A percentile compares a stretch with the other conserved stretches of the same genome.
Evolutionary conservation across 2,888 invertebrate species (phyloP).

Genomic region (Euproctis similis): DNA sequence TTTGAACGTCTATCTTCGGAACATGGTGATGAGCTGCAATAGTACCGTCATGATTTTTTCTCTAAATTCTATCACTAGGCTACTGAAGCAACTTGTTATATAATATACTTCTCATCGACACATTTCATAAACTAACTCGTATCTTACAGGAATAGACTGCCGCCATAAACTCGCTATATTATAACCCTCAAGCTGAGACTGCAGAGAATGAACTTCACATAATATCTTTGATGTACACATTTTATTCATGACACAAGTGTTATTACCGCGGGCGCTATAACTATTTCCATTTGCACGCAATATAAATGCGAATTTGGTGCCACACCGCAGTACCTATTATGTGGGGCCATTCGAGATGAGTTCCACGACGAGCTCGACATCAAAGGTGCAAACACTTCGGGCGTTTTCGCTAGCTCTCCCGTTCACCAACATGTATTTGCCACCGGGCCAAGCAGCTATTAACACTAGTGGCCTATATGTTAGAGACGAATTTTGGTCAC

Average conservation of each 20-base stretch:
- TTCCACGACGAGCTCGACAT: constrained; percentile 34
- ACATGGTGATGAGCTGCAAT: no score
- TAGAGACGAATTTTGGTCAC: constrained; percentile 13
- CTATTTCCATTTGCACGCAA: constrained; percentile 22
- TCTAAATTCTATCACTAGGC: no score
- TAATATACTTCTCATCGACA: no score
- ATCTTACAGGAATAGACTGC: no score
- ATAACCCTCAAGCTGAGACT: no score
- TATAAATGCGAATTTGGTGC: constrained; percentile 27
- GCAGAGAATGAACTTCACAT: not conserved
- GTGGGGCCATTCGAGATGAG: constrained; percentile 30
- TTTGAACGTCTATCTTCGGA: no score
- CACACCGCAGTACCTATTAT: constrained; percentile 19
- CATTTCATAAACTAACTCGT: no score
- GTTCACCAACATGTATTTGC: constrained; percentile 23
- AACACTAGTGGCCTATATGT: no score
- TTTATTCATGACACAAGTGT: constrained; percentile 11
- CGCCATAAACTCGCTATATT: no score
- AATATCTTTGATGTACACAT: constrained; percentile 1
- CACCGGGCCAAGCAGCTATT: no score
- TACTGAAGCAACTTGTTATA: no score
- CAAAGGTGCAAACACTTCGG: constrained; percentile 31
- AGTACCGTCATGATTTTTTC: no score
- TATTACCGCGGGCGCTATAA: constrained; percentile 13
- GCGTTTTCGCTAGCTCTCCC: constrained; percentile 35